Conservation (phyloP, 2,113 vertebrate genomes). For the Cyphomyrus discorhynchus region DNA sequence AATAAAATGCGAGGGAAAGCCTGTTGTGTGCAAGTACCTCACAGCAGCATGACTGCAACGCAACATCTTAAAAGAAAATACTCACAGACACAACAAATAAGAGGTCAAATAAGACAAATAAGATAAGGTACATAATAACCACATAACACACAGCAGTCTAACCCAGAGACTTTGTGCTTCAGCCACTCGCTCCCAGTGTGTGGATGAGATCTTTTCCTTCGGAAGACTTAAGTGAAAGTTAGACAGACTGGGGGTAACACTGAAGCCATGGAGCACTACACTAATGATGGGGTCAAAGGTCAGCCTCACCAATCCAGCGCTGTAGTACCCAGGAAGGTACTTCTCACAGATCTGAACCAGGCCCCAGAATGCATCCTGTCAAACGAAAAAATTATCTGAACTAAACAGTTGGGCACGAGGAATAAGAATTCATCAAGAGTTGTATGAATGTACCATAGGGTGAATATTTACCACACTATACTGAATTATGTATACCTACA, state of each 20-base stretch:
- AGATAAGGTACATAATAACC: background rate
- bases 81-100: background rate
- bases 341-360: constrained; percentile 75
- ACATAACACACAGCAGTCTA: background rate
- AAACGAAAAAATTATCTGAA: background rate
- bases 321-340: constrained; percentile 73
- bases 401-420: background rate
- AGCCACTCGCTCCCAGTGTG: background rate
- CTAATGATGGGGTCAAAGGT: background rate
- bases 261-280: background rate
- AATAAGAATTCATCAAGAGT: background rate
- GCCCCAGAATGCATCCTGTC: constrained; percentile 69
- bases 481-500: background rate
- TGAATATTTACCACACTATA: background rate
- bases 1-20: background rate
- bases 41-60: background rate
- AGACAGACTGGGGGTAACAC: background rate
- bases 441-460: background rate
- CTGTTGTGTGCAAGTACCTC: background rate
- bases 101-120: background rate
- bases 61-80: background rate
- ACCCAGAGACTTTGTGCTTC: background rate
- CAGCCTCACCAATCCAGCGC: constrained; percentile 62
- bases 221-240: background rate
- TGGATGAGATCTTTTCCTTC: background rate